Evolutionary conservation across 2,888 invertebrate species (phyloP).

Genomic region (Elegia similella): DNA sequence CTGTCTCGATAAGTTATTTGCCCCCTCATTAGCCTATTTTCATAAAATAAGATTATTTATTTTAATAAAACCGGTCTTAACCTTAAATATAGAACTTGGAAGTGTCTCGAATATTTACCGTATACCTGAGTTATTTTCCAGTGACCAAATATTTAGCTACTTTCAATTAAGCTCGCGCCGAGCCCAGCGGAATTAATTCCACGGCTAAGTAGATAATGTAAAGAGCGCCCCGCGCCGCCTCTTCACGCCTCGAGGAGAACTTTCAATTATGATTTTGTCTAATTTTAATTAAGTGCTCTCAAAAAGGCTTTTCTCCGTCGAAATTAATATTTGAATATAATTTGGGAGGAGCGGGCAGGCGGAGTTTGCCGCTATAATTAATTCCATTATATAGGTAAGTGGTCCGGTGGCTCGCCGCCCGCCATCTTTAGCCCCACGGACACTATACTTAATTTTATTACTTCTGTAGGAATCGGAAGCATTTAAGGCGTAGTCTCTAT

Average conservation of each 20-base stretch:
- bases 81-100: background rate
- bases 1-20: conserved; percentile 31
- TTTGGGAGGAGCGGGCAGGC: conserved; percentile 78
- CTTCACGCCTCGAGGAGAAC: conserved; percentile 80
- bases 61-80: no score
- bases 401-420: conserved; percentile 52
- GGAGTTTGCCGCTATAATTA: conserved; percentile 81
- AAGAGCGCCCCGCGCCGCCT: conserved; percentile 64
- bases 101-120: background rate
- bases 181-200: conserved; percentile 71
- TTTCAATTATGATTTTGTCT: conserved; percentile 82
- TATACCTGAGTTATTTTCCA: background rate
- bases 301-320: conserved; percentile 79
- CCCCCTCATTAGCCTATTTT: conserved; percentile 19
- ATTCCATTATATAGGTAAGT: conserved; percentile 76
- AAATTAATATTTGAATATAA: conserved; percentile 83
- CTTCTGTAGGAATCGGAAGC: background rate
- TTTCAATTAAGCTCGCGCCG: conserved; percentile 60
- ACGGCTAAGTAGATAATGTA: conserved; percentile 78
- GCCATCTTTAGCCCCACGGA: conserved; percentile 26
- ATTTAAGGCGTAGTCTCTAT: background rate
- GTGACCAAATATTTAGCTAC: conserved; percentile 60
- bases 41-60: no score
- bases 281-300: conserved; percentile 82
- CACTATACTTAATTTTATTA: conserved; percentile 26